Conservation (phyloP, 2,797 vertebrate genomes). For the Synaphobranchus kaupii region DNA sequence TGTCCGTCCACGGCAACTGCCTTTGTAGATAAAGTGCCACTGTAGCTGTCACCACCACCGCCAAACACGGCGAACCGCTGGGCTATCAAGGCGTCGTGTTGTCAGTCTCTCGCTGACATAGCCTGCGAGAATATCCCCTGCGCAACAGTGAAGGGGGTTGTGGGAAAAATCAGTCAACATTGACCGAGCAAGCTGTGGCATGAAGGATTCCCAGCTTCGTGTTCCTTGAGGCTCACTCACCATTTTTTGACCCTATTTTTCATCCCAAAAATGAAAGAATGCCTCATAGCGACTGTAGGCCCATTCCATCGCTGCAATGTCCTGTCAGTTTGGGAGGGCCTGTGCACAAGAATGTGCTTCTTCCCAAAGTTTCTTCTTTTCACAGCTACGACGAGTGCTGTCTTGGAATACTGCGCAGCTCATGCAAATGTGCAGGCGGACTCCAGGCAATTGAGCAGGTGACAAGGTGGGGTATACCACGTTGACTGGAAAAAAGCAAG, state of each 20-base stretch:
- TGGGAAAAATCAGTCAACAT: constrained; percentile 39
- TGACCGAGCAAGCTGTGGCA: constrained; percentile 42
- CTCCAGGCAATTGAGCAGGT: neutral
- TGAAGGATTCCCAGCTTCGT: constrained; percentile 8
- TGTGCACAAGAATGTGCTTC: neutral
- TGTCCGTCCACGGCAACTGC: neutral
- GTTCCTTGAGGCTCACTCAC: neutral
- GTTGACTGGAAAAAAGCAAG: neutral
- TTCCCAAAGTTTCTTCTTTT: neutral
- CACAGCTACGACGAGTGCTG: neutral
- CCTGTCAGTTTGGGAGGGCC: neutral
- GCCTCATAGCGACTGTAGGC: neutral
- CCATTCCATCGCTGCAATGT: neutral
- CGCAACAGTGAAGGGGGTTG: constrained; percentile 11
- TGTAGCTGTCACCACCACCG: constrained; percentile 14
- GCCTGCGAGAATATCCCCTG: neutral
- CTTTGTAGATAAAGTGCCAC: neutral
- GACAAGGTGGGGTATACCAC: neutral
- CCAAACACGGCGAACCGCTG: neutral
- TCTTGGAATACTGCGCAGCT: neutral
- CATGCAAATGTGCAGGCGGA: neutral
- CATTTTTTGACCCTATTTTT: neutral
- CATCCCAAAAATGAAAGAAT: neutral
- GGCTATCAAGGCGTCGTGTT: neutral
- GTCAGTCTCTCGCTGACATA: neutral